A percentile compares a stretch with the other conserved stretches of the same genome.
These are phyloP conservation scores for Oreochromis grahami DNA, from an alignment of 2,797 vertebrate genomes.

Conservation along the genomic window DNA sequence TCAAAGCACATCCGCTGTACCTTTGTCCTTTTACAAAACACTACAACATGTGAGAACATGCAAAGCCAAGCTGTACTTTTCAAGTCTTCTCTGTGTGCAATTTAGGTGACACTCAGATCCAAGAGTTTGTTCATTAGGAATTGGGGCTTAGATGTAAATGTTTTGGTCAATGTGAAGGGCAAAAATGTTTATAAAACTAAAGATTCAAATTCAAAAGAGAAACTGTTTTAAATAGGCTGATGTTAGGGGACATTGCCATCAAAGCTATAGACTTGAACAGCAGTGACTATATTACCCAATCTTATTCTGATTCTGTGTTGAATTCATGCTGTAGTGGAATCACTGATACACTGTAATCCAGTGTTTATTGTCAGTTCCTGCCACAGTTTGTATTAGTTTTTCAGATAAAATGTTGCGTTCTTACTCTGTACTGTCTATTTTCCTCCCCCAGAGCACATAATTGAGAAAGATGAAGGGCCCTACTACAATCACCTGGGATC, in stretches of 20 bases:
- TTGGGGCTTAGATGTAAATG: background rate
- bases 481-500: slow-evolving; percentile 98
- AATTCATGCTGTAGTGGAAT: background rate
- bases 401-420: background rate
- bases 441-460: slow-evolving; percentile 83
- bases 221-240: background rate
- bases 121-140: accelerated
- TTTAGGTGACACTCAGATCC: background rate
- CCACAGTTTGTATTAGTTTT: background rate
- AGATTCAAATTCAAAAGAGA: background rate
- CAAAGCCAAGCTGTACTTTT: background rate
- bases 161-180: background rate
- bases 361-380: background rate
- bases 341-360: background rate
- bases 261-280: background rate
- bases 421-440: slow-evolving; percentile 4
- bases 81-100: background rate
- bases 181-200: background rate
- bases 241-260: background rate
- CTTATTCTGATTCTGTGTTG: background rate
- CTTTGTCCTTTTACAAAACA: background rate
- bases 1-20: background rate
- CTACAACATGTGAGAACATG: background rate
- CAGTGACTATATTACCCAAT: background rate
- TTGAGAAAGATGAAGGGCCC: slow-evolving; percentile 97